phyloP scores from a whole-genome alignment of 2,888 invertebrate genomes.

The Agrilus mali region DNA sequence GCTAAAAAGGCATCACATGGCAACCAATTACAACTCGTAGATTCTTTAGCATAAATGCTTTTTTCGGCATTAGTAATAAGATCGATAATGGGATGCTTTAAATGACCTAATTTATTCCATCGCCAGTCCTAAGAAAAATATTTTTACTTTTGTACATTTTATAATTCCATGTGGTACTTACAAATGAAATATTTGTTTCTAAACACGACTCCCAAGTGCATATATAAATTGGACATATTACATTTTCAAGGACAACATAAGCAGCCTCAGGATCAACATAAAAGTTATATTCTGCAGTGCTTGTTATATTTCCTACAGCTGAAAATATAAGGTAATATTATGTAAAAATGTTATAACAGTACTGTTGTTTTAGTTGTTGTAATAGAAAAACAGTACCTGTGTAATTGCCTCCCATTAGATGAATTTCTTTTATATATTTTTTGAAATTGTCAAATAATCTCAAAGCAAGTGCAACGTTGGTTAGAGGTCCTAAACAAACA shows the following conservation, averaged over 20 bases:
- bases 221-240: constrained; percentile 43
- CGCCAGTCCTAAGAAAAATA: constrained; percentile 39
- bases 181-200: constrained; percentile 21
- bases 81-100: constrained; percentile 30
- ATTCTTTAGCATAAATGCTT: constrained; percentile 12
- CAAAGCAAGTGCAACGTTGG: constrained; percentile 65
- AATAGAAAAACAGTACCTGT: constrained; percentile 38
- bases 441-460: constrained; percentile 54
- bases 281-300: constrained; percentile 67
- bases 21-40: constrained; percentile 16
- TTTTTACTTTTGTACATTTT: not conserved
- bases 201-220: constrained; percentile 60
- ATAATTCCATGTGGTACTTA: constrained; percentile 21
- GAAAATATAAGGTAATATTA: constrained; percentile 15
- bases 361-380: too few relatives aligned
- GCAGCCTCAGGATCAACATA: constrained; percentile 66
- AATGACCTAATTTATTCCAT: constrained; percentile 31
- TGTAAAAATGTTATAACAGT: too few relatives aligned
- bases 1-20: constrained; percentile 42
- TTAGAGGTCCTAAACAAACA: constrained; percentile 60
- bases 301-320: constrained; percentile 47
- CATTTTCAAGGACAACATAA: constrained; percentile 50
- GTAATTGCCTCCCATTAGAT: constrained; percentile 69
- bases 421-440: constrained; percentile 50
- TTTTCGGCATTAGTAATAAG: constrained; percentile 41